A percentile compares a stretch with the other conserved stretches of the same genome.
Conservation (phyloP, 2,888 invertebrate species). For the Eupeodes luniger region DNA sequence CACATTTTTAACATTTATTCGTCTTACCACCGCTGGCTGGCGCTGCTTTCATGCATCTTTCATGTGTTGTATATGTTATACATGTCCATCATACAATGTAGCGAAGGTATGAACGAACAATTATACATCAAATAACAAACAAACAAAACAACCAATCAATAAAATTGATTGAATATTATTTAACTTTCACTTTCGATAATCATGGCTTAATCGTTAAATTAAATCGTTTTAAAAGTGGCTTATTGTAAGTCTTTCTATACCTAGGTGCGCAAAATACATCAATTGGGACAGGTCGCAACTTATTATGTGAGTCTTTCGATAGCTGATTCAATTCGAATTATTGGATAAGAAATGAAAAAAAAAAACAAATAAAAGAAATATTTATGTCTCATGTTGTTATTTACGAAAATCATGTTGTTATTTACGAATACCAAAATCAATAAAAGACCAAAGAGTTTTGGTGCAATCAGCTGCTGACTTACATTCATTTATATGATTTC, state of each 20-base stretch:
- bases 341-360: not conserved
- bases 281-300: conserved; percentile 66
- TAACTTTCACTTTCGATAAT: conserved; percentile 72
- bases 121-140: not conserved
- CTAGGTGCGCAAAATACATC: conserved; percentile 42
- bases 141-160: conserved; percentile 10
- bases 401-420: conserved; percentile 1
- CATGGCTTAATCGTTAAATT: conserved; percentile 57
- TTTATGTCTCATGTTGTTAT: not conserved
- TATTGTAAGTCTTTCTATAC: conserved; percentile 40
- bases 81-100: conserved; percentile 8
- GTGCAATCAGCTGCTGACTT: conserved; percentile 5
- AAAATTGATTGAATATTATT: conserved; percentile 54
- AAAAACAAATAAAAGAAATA: conserved; percentile 3
- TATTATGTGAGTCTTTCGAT: conserved; percentile 13
- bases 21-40: not conserved
- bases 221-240: conserved; percentile 60
- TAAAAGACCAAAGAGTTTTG: conserved; percentile 20
- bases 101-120: too few species aligned
- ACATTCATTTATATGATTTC: not conserved
- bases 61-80: not conserved
- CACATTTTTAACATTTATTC: conserved; percentile 25
- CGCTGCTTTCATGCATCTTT: not conserved
- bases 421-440: not conserved
- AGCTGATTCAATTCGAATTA: not conserved